Conservation (phyloP, 2,113 vertebrate genomes). For the Macrotis lagotis region DNA sequence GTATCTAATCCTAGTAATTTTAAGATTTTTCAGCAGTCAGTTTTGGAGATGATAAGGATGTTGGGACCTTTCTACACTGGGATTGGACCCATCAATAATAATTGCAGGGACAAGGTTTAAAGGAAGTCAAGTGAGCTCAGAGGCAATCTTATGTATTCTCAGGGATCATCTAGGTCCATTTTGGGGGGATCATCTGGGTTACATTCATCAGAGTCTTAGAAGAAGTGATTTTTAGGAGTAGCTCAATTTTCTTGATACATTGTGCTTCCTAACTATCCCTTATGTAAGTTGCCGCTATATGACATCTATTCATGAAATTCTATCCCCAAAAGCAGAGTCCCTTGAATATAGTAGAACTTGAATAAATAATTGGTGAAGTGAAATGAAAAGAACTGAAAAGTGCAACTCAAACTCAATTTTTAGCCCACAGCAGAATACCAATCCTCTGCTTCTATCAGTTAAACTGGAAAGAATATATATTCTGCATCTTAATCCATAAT, state of each 20-base stretch:
- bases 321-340: not conserved
- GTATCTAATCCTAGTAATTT: no score
- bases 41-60: not conserved
- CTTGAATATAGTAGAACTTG: not conserved
- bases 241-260: not conserved
- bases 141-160: not conserved
- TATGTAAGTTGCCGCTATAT: no score
- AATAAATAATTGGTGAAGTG: not conserved
- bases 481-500: not conserved
- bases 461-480: not conserved
- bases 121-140: not conserved
- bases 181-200: no score
- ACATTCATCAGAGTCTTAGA: not conserved
- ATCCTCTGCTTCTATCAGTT: not conserved
- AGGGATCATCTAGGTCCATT: not conserved
- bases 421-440: not conserved
- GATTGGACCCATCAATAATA: not conserved
- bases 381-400: not conserved
- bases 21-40: not conserved
- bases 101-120: not conserved
- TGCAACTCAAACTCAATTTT: not conserved
- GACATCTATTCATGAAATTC: no score
- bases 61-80: not conserved
- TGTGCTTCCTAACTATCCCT: not conserved
- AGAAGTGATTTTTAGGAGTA: not conserved